These are phyloP conservation scores for Oligia fasciuncula DNA, from an alignment of 2,888 invertebrate genomes.

Conservation along the genomic window DNA sequence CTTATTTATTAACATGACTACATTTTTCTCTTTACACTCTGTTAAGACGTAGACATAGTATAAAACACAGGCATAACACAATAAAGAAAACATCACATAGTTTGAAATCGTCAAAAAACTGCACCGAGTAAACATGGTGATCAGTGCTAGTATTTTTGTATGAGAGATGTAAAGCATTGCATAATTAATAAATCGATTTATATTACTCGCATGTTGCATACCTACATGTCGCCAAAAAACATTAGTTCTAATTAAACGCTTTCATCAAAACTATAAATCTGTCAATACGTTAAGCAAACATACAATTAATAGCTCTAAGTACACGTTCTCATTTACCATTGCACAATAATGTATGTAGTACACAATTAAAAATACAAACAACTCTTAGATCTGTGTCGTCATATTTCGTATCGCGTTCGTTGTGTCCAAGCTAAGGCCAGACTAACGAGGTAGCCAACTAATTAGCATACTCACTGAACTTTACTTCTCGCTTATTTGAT, in stretches of 20 bases:
- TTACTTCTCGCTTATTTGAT: slow-evolving; percentile 32
- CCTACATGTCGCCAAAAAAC: no score
- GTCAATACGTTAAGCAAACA: slow-evolving; percentile 30
- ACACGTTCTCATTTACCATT: slow-evolving; percentile 19
- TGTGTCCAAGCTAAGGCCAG: slow-evolving; percentile 27
- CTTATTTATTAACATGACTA: no score
- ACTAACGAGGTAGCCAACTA: slow-evolving; percentile 35
- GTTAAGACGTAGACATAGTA: neutral
- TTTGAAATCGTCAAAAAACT: neutral
- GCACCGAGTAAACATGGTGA: neutral
- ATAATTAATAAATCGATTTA: neutral
- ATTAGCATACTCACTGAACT: slow-evolving; percentile 67
- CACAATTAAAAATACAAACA: slow-evolving; percentile 29
- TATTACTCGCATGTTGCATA: neutral
- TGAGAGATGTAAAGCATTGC: neutral
- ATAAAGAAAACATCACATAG: neutral
- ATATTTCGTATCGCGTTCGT: slow-evolving; percentile 32
- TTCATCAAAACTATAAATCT: slow-evolving; percentile 29
- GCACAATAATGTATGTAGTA: slow-evolving; percentile 18
- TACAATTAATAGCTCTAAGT: neutral
- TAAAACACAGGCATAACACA: neutral
- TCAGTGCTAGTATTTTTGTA: neutral
- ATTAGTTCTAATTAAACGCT: neutral
- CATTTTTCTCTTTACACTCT: neutral
- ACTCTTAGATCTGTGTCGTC: slow-evolving; percentile 42